Base-by-base conservation (phyloP, 2,113 vertebrate species). In the Aphyosemion australe region DNA sequence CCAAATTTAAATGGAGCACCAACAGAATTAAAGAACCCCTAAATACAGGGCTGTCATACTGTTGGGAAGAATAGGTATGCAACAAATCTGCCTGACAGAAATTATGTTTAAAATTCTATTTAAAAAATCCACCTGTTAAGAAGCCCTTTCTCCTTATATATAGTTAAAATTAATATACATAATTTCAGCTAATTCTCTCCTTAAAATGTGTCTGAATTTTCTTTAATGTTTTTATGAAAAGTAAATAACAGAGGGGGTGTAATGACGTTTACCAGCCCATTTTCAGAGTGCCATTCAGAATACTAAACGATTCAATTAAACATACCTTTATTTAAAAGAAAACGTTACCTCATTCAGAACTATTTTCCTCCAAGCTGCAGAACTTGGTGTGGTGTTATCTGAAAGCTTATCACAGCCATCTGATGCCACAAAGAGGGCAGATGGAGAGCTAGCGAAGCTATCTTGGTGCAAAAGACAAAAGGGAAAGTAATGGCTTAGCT, bases 401-500 rank as follows among this genome's bases (percentile, higher is more conserved):
- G 34, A 48, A 47, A 54, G 57, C 62, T 74, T 69, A 73, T 87
- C 80, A 51, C 5, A 57, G 65, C 78, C 57, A 65, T 78, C 76
- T 73, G 76, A 86, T 71, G 74, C 76, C 83, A 88, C 84, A 88
- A 84, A 87, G 83, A 85, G 78, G 80, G 73, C 78, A 84, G 74
- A 78, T 74, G 69, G 71, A 68, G 48, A 84, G 84, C 87, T 87
- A 87, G 86, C 86, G 68, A 52, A 62, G 87, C 86, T 84, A 78
- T 80, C 79, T 65, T 69, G 77, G 77, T 69, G 61, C 78, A 70
- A 77, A 85, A 89, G 89, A 91, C 89, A 91, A 89, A 91, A 89
- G 89, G 82, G 88, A 89, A 91, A 90, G 87, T 89, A 89, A 89
- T 85, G 87, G 85, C 83, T 89, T 66, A 83, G 89, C 89, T 84